These are phyloP conservation scores for Brachyptera putata DNA, from an alignment of 2,888 invertebrate genomes.

Conservation along the genomic window DNA sequence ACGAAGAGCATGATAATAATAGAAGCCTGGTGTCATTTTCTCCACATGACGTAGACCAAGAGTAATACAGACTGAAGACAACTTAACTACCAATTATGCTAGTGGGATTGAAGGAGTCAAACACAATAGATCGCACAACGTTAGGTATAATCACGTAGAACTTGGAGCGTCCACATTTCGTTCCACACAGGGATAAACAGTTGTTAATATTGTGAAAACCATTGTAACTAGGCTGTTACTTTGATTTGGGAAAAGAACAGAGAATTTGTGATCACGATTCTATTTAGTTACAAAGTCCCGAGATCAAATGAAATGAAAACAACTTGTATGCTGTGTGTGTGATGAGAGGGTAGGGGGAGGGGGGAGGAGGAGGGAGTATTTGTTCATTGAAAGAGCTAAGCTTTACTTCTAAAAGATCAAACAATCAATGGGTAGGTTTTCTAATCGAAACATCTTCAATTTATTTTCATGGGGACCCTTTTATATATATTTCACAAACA, in stretches of 20 bases:
- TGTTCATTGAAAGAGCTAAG: slow-evolving; percentile 14
- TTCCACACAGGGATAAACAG: not conserved
- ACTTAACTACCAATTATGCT: not conserved
- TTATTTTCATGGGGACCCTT: slow-evolving; percentile 21
- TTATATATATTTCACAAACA: not conserved
- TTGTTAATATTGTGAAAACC: slow-evolving; percentile 16
- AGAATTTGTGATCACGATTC: slow-evolving; percentile 25
- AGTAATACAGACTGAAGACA: not conserved
- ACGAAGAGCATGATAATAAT: not conserved
- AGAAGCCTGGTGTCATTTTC: slow-evolving; percentile 12
- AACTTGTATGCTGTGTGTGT: too few relatives aligned
- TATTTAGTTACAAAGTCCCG: slow-evolving; percentile 28
- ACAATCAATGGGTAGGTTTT: slow-evolving; percentile 28
- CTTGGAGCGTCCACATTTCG: slow-evolving; percentile 2
- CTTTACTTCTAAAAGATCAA: slow-evolving; percentile 23
- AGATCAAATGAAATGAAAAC: slow-evolving; percentile 26
- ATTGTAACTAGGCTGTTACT: slow-evolving; percentile 16
- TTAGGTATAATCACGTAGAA: not conserved
- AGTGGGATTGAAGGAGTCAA: not conserved
- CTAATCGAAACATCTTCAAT: slow-evolving; percentile 24
- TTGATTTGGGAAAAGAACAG: slow-evolving; percentile 17
- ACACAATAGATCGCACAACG: slow-evolving; percentile 4
- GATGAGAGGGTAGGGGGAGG: too few relatives aligned
- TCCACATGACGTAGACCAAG: not conserved
- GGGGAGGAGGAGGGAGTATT: slow-evolving; percentile 12